Evolutionary conservation across 2,888 invertebrate species (phyloP).

Genomic region (Epicampocera succincta): DNA sequence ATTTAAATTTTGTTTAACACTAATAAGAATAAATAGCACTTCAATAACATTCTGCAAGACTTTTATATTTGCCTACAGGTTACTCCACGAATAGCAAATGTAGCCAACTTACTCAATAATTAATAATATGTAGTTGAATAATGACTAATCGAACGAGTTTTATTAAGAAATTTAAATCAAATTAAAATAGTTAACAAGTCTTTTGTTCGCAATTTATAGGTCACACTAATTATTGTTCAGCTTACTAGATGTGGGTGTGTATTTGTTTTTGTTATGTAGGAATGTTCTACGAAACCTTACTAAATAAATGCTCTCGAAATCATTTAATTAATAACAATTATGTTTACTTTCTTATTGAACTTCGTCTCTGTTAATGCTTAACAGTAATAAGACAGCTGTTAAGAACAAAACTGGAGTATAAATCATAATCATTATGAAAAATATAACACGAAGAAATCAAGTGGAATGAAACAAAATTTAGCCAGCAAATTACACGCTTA

Average conservation of each 20-base stretch:
- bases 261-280: no score
- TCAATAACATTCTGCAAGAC: no score
- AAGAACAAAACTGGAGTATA: slow-evolving; percentile 1
- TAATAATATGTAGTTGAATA: neutral
- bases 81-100: slow-evolving; percentile 10
- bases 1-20: no score
- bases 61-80: neutral
- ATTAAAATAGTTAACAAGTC: neutral
- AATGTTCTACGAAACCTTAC: slow-evolving; percentile 29
- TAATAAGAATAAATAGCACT: no score
- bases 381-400: slow-evolving; percentile 36
- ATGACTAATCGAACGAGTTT: slow-evolving; percentile 47
- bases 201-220: slow-evolving; percentile 36
- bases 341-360: slow-evolving; percentile 28
- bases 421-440: slow-evolving; percentile 1
- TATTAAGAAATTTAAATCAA: neutral
- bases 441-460: neutral
- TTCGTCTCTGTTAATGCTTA: slow-evolving; percentile 9
- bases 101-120: neutral
- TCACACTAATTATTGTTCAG: slow-evolving; percentile 16
- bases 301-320: slow-evolving; percentile 40
- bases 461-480: slow-evolving; percentile 1
- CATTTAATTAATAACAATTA: slow-evolving; percentile 33
- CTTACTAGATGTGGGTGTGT: slow-evolving; percentile 25
- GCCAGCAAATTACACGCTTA: no score